These are phyloP conservation scores for Macquaria australasica DNA, from an alignment of 2,113 vertebrate species.

Conservation along the genomic window DNA sequence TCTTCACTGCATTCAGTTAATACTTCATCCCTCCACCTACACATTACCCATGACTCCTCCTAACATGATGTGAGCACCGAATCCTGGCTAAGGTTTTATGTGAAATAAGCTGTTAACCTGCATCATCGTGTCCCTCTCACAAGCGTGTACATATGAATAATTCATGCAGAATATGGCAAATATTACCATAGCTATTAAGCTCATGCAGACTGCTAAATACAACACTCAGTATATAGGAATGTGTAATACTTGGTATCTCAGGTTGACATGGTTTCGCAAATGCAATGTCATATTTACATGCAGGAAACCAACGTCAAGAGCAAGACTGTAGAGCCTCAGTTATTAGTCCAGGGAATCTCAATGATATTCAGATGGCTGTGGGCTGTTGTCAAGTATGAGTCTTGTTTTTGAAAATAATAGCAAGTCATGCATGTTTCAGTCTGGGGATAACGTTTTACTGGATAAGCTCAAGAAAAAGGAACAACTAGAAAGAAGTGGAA, in stretches of 20 bases:
- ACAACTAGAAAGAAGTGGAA: not conserved
- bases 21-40: not conserved
- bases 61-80: not conserved
- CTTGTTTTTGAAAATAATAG: conserved; percentile 4
- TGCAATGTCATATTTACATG: not conserved
- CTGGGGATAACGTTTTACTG: not conserved
- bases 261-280: not conserved
- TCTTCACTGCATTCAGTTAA: conserved; percentile 6
- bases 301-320: not conserved
- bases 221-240: not conserved
- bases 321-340: not conserved
- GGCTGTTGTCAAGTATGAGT: not conserved
- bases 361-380: not conserved
- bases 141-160: conserved; percentile 20
- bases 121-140: not conserved
- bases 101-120: conserved; percentile 19
- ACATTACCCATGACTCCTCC: not conserved
- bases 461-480: not conserved
- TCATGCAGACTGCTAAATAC: not conserved
- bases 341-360: not conserved
- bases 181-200: not conserved
- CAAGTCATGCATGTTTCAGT: not conserved
- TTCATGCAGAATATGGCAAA: conserved; percentile 11
- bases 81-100: conserved; percentile 1
- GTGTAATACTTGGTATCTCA: not conserved